A percentile compares a stretch with the other conserved stretches of the same genome.
Conservation (phyloP, 2,113 vertebrate species). For the Zosterops pallidus region DNA sequence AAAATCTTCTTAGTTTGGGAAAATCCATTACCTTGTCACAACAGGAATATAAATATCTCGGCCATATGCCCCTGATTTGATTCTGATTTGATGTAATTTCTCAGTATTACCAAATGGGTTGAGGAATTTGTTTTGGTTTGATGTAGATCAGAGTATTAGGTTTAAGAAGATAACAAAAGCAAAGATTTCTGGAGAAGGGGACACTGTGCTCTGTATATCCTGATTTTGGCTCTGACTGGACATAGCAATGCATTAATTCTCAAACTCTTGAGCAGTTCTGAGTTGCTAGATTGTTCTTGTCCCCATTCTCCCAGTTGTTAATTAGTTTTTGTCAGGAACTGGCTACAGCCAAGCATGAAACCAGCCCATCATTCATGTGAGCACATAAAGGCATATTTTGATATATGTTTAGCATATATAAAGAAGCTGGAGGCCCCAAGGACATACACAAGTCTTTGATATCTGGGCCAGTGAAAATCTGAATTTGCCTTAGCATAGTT, state of each 20-base stretch:
- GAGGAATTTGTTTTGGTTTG: not conserved
- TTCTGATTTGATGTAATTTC: not conserved
- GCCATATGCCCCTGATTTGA: accelerated
- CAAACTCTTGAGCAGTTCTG: not conserved
- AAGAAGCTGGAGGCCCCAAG: not conserved
- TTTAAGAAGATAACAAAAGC: not conserved
- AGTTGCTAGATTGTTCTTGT: not conserved
- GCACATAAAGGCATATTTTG: not conserved
- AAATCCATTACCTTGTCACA: not conserved
- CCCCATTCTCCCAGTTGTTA: not conserved
- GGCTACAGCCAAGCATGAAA: not conserved
- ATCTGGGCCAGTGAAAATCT: not conserved
- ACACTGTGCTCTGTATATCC: not conserved
- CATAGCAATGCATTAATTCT: not conserved
- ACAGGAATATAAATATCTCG: not conserved
- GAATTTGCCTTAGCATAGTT: not conserved
- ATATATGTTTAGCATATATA: not conserved
- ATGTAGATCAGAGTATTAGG: not conserved
- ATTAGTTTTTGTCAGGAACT: not conserved
- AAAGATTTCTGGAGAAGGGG: not conserved
- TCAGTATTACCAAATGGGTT: not conserved
- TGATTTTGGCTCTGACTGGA: not conserved
- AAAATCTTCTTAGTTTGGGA: not conserved
- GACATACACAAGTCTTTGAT: not conserved
- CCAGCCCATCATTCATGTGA: not conserved